Conservation (phyloP, 1,140 invertebrate genomes). For the Drosophila athabasca region DNA sequence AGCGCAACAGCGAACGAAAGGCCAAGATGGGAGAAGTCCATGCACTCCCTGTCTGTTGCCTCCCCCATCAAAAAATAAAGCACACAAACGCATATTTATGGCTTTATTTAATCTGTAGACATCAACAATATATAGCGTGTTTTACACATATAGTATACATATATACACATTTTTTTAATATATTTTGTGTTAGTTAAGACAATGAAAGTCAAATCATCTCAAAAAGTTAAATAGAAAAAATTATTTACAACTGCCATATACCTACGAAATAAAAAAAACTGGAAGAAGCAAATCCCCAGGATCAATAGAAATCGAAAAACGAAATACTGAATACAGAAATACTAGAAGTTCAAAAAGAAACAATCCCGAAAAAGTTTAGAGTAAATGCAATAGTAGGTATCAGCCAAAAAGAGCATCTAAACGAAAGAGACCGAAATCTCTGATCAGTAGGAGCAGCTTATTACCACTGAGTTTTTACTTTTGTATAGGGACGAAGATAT, state of each 20-base stretch:
- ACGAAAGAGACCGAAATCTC: too few relatives aligned
- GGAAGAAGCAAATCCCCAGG: conserved; percentile 20
- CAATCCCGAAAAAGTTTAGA: too few relatives aligned
- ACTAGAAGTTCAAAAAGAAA: neutral
- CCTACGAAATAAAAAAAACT: conserved; percentile 40
- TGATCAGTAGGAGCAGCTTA: too few relatives aligned
- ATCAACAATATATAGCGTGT: neutral
- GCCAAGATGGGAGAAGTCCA: too few relatives aligned
- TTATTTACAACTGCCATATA: conserved; percentile 76
- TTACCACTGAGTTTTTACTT: too few relatives aligned
- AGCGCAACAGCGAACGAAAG: conserved; percentile 7
- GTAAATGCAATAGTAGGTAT: too few relatives aligned
- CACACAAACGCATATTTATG: conserved; percentile 14
- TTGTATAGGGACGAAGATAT: too few relatives aligned
- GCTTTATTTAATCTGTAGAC: neutral
- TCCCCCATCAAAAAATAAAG: neutral
- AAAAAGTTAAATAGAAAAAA: conserved; percentile 51
- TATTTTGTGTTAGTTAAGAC: conserved; percentile 46
- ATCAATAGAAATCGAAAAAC: conserved; percentile 15
- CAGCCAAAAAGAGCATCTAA: too few relatives aligned
- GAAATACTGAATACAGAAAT: conserved; percentile 6
- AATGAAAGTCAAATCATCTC: conserved; percentile 70
- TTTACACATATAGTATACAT: conserved; percentile 9
- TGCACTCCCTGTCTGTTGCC: too few relatives aligned
- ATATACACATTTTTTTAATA: conserved; percentile 10